phyloP scores from a whole-genome alignment of 2,888 invertebrate genomes.

The Agrilus cyanescens region DNA sequence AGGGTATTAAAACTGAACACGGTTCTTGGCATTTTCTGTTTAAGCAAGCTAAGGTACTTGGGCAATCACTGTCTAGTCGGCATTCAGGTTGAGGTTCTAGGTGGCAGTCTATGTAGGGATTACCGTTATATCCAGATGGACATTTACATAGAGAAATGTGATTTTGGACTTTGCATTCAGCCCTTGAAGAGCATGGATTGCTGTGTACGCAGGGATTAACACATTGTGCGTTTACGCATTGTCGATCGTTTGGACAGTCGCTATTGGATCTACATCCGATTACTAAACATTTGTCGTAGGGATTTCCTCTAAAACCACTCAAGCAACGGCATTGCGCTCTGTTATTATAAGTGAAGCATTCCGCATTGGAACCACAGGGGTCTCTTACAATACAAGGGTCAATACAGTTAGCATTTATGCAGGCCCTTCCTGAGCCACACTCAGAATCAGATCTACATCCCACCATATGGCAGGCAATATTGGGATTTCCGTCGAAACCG shows the following conservation, averaged over 20 bases:
- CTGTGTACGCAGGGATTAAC: conserved; percentile 70
- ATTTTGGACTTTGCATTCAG: conserved; percentile 69
- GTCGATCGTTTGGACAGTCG: conserved; percentile 75
- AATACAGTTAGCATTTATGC: conserved; percentile 73
- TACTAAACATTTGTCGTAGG: conserved; percentile 59
- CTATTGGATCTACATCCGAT: conserved; percentile 78
- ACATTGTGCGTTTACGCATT: conserved; percentile 78
- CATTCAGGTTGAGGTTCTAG: conserved; percentile 66
- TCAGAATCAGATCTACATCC: conserved; percentile 76
- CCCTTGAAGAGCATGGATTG: conserved; percentile 64
- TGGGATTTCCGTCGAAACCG: conserved; percentile 79
- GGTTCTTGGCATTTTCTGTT: conserved; percentile 74
- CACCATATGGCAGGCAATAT: conserved; percentile 64
- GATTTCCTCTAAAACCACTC: conserved; percentile 70
- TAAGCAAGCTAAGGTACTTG: conserved; percentile 67
- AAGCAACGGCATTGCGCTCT: conserved; percentile 68
- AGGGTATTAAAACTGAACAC: conserved; percentile 65
- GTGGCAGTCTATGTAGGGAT: conserved; percentile 70
- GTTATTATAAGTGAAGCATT: conserved; percentile 65
- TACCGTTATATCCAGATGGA: conserved; percentile 60
- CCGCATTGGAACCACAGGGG: conserved; percentile 71
- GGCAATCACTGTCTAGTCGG: conserved; percentile 70
- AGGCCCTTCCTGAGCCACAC: conserved; percentile 72
- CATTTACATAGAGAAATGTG: conserved; percentile 81
- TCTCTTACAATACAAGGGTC: conserved; percentile 73